Percentiles rank a stretch among this genome's conserved stretches.
Evolutionary conservation across 2,888 invertebrate genomes (phyloP).

Genomic region (Panzeria rudis): DNA sequence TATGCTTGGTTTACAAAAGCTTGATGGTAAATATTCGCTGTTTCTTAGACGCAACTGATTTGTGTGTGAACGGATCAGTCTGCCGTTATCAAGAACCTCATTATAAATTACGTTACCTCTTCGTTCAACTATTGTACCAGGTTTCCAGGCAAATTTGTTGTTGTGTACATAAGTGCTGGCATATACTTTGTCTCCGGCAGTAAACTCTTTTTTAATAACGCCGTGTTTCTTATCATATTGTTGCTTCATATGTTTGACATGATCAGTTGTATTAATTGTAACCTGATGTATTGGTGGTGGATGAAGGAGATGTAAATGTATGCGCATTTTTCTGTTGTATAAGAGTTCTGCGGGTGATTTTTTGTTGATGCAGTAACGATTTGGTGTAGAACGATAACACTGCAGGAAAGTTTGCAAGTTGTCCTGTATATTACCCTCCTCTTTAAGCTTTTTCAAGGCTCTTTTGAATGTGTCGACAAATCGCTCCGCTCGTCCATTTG

Average conservation of each 20-base stretch:
- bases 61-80: constrained; percentile 56
- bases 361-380: constrained; percentile 57
- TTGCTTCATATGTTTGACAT: constrained; percentile 43
- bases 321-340: constrained; percentile 66
- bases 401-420: constrained; percentile 67
- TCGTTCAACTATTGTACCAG: constrained; percentile 62
- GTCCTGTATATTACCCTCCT: constrained; percentile 50
- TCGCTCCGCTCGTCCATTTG: constrained; percentile 74
- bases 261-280: neutral
- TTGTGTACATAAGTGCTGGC: constrained; percentile 58
- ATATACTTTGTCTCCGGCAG: constrained; percentile 50
- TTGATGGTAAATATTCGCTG: neutral
- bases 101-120: constrained; percentile 69
- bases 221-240: constrained; percentile 54
- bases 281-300: constrained; percentile 26
- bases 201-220: constrained; percentile 41
- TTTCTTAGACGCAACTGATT: constrained; percentile 59
- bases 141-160: constrained; percentile 55
- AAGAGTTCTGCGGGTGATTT: constrained; percentile 67
- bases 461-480: constrained; percentile 73
- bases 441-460: constrained; percentile 65
- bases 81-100: constrained; percentile 52
- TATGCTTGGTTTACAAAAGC: neutral
- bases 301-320: constrained; percentile 64
- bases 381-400: constrained; percentile 67